phyloP scores from a whole-genome alignment of 2,888 invertebrate species.

The Palloptera scutellata region DNA sequence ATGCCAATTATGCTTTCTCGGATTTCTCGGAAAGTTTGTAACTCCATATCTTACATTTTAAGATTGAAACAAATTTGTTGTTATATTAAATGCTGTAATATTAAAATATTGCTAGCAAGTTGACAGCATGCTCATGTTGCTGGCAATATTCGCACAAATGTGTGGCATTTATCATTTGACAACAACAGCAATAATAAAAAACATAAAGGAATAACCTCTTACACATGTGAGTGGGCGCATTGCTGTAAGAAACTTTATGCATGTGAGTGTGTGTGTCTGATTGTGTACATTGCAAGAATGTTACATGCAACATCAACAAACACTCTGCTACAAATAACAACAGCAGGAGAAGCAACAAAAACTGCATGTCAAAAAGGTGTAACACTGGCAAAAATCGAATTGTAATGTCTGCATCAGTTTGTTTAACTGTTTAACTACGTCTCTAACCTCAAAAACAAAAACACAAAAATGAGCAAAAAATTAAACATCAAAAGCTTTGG shows the following conservation, averaged over 20 bases:
- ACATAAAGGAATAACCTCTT: background rate
- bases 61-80: too few species aligned
- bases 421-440: constrained; percentile 28
- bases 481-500: too few species aligned
- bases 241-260: background rate
- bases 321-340: background rate
- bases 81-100: too few species aligned
- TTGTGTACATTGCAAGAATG: background rate
- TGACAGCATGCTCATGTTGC: constrained; percentile 3
- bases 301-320: constrained; percentile 7
- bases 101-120: background rate
- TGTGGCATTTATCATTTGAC: constrained; percentile 27
- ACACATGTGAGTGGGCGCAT: constrained; percentile 28
- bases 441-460: background rate
- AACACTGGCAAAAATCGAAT: constrained; percentile 35
- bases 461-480: too few species aligned
- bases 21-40: too few species aligned
- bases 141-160: constrained; percentile 19
- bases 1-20: too few species aligned
- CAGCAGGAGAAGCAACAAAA: background rate
- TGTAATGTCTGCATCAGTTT: constrained; percentile 32
- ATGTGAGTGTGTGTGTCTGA: background rate
- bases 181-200: constrained; percentile 1
- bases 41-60: too few species aligned
- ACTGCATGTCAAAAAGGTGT: constrained; percentile 32